Percentiles rank a stretch among this genome's conserved stretches.
Evolutionary conservation across 2,797 vertebrate species (phyloP).

Genomic region (Trachops cirrhosus): DNA sequence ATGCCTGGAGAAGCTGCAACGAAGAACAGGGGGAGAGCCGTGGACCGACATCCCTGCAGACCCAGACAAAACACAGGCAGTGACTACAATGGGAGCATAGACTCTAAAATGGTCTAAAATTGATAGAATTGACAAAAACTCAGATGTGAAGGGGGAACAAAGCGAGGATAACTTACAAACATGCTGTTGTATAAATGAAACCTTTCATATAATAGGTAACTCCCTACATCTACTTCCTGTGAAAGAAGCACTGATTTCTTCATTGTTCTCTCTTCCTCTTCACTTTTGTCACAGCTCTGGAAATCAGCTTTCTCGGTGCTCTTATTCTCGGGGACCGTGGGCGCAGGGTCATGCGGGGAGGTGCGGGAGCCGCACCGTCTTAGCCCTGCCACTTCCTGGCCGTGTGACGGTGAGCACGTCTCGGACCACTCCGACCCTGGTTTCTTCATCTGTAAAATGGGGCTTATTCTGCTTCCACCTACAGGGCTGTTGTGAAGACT

Average conservation of each 20-base stretch:
- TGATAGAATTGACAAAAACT: not conserved
- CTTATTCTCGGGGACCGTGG: accelerated
- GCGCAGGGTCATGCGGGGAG: accelerated
- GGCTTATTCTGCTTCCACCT: not conserved
- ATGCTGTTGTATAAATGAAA: not conserved
- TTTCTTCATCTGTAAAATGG: not conserved
- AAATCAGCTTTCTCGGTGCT: not conserved
- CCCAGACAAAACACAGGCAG: not conserved
- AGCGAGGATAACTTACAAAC: not conserved
- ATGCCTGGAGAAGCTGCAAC: not conserved
- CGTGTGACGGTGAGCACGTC: no score
- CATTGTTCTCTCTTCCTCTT: not conserved
- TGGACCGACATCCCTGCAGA: not conserved
- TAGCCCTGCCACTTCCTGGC: not conserved
- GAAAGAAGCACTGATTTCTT: not conserved
- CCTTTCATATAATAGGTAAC: not conserved
- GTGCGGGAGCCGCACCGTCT: accelerated
- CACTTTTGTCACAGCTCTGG: not conserved
- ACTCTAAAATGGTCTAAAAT: not conserved
- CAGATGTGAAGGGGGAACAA: not conserved
- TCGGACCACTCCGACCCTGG: not conserved
- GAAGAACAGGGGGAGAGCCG: not conserved
- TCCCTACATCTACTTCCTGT: not conserved
- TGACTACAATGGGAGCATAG: not conserved
- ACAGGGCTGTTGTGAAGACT: not conserved